Conservation (phyloP, 2,797 vertebrate genomes). For the Paratrypauchen microcephalus region DNA sequence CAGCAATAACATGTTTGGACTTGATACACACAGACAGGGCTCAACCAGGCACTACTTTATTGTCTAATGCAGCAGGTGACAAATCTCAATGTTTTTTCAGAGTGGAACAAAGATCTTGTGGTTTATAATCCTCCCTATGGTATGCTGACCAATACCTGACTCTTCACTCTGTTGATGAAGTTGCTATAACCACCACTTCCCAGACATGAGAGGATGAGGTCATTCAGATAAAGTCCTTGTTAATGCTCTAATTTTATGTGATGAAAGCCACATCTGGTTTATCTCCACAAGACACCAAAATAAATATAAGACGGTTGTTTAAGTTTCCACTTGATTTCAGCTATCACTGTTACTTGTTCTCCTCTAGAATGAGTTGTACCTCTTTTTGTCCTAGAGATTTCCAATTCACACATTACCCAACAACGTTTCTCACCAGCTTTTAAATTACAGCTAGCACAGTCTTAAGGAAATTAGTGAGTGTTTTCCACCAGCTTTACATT, state of each 20-base stretch:
- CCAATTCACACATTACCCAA: slow-evolving; percentile 24
- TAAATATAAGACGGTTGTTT: background rate
- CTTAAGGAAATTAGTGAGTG: slow-evolving; percentile 55
- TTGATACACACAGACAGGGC: slow-evolving; percentile 1
- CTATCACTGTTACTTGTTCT: slow-evolving; percentile 1
- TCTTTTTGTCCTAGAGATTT: slow-evolving; percentile 17
- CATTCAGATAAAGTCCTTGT: slow-evolving; percentile 23
- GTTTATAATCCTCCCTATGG: slow-evolving; percentile 51
- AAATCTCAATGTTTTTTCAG: slow-evolving; percentile 23
- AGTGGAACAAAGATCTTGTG: slow-evolving; percentile 32
- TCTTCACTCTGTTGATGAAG: slow-evolving; percentile 50
- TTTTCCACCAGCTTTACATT: slow-evolving; percentile 69
- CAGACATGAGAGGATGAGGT: slow-evolving; percentile 29
- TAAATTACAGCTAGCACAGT: slow-evolving; percentile 51
- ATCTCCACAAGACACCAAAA: background rate
- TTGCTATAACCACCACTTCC: slow-evolving; percentile 43
- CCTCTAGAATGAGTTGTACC: slow-evolving; percentile 2
- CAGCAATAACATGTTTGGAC: slow-evolving; percentile 7
- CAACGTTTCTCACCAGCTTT: slow-evolving; percentile 27
- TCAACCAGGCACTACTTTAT: slow-evolving; percentile 15
- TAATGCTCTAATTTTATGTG: slow-evolving; percentile 12
- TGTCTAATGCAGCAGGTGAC: slow-evolving; percentile 27
- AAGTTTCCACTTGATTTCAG: slow-evolving; percentile 4
- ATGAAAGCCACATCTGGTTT: slow-evolving; percentile 21
- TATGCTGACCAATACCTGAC: slow-evolving; percentile 57